Evolutionary conservation across 1,140 invertebrate genomes (phyloP), one percentile per base, ranked within the genome.

Genomic region (Telenomus remus): DNA sequence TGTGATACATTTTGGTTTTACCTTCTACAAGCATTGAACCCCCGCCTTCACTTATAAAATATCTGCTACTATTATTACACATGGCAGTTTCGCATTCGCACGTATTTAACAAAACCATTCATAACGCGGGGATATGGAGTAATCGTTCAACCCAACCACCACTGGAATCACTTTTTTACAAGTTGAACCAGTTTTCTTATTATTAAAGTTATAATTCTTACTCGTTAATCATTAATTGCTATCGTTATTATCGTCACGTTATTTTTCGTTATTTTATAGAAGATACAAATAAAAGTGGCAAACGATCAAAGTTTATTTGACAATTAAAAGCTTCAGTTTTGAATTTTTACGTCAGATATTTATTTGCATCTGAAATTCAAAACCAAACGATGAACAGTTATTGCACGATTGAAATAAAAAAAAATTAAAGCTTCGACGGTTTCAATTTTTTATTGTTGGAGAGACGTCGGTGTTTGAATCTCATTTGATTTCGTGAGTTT

Each of bases 1-100:
- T 76, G 82, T 85, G 82, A 87, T 83, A 86, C 81, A 85, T 74
- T 85, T 80, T 82, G 82, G 82, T 82, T 86, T 85, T 85, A 64
- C 19, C 27, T 74, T 73, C 78, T 82, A 79, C 79, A 86, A 86
- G 84, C 81, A 82, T 75, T 79, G 79, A 85, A 87, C 71, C 75
- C 80, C 82, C 78, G 80, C 77, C 82, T 83, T 85, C 79, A 81
- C 79, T 85, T 85, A 84, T 80, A 86, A 86, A 86, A 84, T 86
- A 85, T 84, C 77, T 76, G 71, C 44, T 72, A 65, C 59, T 73
- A 68, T 76, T 80, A 81, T 79, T 75, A 79, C 79, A 79, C 79
- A 83, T 76, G 50, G 43, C 75, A 81, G 61, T 75, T 46, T 82
- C 76, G 65, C 71, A 78, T 49, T 82, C 73, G 56, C 60, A 79